Conservation (phyloP, 2,113 vertebrate species). For the Lontra canadensis region DNA sequence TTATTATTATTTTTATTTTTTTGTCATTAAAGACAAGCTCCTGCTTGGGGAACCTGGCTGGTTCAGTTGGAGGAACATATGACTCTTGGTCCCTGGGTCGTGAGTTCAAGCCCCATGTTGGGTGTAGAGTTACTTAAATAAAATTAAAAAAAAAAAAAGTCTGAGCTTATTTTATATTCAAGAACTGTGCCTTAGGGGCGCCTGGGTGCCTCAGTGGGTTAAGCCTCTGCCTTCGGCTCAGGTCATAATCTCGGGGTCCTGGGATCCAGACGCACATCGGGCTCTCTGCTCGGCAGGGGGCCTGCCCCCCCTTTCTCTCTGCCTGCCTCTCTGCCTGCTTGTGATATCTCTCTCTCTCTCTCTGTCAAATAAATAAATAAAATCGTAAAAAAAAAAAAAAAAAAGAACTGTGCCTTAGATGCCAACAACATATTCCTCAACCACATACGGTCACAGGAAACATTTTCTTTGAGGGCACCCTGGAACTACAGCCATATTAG, state of each 20-base stretch:
- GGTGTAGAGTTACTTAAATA: not conserved
- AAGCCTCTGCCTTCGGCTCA: no score
- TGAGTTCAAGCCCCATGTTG: not conserved
- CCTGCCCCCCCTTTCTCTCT: no score
- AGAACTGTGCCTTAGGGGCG: not conserved
- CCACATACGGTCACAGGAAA: not conserved
- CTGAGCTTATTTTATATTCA: not conserved
- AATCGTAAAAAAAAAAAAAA: not conserved
- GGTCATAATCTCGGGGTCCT: no score
- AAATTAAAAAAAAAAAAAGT: not conserved
- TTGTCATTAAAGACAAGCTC: not conserved
- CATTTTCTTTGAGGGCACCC: not conserved
- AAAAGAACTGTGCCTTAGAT: not conserved
- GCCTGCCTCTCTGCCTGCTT: no score
- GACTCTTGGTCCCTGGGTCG: not conserved
- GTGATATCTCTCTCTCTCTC: no score
- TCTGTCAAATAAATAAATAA: not conserved
- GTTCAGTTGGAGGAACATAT: not conserved
- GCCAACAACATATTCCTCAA: not conserved
- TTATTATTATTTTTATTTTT: not conserved
- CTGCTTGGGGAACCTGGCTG: not conserved
- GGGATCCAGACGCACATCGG: no score
- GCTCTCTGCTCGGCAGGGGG: no score
- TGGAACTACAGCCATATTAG: not conserved
- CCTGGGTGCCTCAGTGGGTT: no score